Percentiles rank a stretch among this genome's conserved stretches.
Evolutionary conservation across 2,797 vertebrate genomes (phyloP).

Genomic region (Antrozous pallidus): DNA sequence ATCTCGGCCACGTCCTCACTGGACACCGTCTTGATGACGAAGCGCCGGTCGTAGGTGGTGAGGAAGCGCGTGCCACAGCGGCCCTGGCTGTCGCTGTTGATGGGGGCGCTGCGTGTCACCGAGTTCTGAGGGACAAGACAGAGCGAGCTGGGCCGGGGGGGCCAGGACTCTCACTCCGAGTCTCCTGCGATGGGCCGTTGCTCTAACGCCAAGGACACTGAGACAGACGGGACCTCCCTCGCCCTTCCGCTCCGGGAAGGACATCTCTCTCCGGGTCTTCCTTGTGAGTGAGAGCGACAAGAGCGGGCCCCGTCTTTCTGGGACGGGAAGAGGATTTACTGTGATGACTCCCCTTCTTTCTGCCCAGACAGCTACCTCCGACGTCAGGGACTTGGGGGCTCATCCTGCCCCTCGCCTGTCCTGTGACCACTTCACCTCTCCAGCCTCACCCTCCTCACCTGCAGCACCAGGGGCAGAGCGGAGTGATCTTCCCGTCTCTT

Average conservation of each 20-base stretch:
- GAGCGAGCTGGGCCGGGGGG: neutral
- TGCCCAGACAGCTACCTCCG: neutral
- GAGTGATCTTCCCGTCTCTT: neutral
- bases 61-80: slow-evolving; percentile 93
- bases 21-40: slow-evolving; percentile 95
- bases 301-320: neutral
- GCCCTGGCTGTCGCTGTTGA: slow-evolving; percentile 94
- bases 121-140: slow-evolving; percentile 86
- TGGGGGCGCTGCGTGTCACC: slow-evolving; percentile 91
- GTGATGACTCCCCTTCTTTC: neutral
- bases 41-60: slow-evolving; percentile 93
- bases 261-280: neutral
- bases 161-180: neutral
- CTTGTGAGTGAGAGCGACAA: neutral
- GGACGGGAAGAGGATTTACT: neutral
- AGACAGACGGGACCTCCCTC: neutral
- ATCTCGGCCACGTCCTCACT: slow-evolving; percentile 96
- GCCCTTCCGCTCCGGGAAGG: neutral
- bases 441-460: neutral
- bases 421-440: neutral
- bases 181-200: neutral
- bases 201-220: neutral
- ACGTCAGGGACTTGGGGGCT: neutral
- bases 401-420: neutral
- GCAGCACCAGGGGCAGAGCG: neutral